phyloP scores from a whole-genome alignment of 1,140 invertebrate genomes.

The Pantala flavescens region DNA sequence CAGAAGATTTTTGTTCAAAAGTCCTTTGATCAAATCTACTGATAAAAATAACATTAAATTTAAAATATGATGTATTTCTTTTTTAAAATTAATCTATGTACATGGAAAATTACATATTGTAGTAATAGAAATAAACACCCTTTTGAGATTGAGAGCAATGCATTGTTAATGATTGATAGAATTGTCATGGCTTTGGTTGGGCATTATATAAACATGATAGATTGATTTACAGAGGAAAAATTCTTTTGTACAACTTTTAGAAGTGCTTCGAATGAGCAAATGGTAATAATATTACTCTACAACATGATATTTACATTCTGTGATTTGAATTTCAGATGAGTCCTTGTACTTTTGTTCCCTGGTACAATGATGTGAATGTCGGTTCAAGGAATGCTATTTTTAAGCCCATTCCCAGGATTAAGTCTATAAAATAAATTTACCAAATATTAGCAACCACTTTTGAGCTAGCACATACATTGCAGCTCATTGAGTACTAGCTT shows the following conservation, averaged over 20 bases:
- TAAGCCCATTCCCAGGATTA: background rate
- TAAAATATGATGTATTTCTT: slow-evolving; percentile 7
- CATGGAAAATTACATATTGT: background rate
- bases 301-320: background rate
- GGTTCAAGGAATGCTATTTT: background rate
- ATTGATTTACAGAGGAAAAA: background rate
- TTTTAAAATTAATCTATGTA: slow-evolving; percentile 3
- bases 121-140: slow-evolving; percentile 10
- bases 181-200: slow-evolving; percentile 4
- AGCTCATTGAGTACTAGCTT: slow-evolving; percentile 43
- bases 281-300: slow-evolving; percentile 1
- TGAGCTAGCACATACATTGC: background rate
- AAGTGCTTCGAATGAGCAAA: background rate
- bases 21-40: no score
- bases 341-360: slow-evolving; percentile 5
- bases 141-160: slow-evolving; percentile 6
- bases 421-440: background rate
- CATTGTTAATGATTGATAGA: background rate
- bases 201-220: background rate
- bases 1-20: no score
- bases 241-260: background rate
- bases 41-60: background rate
- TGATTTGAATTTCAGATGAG: slow-evolving; percentile 3
- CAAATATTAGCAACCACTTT: background rate
- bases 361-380: background rate